Conservation (phyloP, 2,888 invertebrate species). For the Camponotus fellah region DNA sequence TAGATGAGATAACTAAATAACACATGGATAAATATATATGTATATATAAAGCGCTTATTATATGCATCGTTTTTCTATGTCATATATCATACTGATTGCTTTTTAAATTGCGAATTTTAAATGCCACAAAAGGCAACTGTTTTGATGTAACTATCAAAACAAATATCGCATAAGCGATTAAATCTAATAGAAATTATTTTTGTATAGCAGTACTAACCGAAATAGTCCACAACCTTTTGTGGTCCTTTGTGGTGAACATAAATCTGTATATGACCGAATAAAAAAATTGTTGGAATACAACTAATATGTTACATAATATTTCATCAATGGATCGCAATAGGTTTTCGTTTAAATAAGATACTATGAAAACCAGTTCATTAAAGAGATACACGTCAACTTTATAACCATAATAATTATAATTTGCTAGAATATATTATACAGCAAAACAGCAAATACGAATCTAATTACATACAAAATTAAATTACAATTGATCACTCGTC, state of each 20-base stretch:
- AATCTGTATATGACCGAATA: constrained; percentile 19
- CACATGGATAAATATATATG: background rate
- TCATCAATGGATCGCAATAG: constrained; percentile 38
- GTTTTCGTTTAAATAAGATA: constrained; percentile 36
- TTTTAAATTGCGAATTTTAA: background rate
- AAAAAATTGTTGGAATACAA: constrained; percentile 9
- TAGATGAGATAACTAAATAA: constrained; percentile 46
- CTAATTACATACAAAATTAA: constrained; percentile 40
- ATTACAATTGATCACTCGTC: constrained; percentile 23
- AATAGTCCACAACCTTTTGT: constrained; percentile 33
- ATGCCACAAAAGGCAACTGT: constrained; percentile 21
- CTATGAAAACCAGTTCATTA: constrained; percentile 27
- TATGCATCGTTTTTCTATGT: constrained; percentile 7
- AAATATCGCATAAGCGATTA: constrained; percentile 39
- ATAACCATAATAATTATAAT: constrained; percentile 36
- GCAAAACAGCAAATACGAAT: constrained; percentile 47
- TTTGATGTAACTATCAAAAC: constrained; percentile 32
- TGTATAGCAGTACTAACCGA: constrained; percentile 45
- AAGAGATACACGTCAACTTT: constrained; percentile 34
- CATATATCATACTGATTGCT: constrained; percentile 20
- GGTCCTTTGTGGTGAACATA: constrained; percentile 33
- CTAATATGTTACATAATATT: constrained; percentile 16
- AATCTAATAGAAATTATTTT: constrained; percentile 37
- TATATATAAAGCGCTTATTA: constrained; percentile 42
- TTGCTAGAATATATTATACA: constrained; percentile 45